Base-by-base conservation (phyloP, 2,888 invertebrate species). In the Platycheirus rosarum region DNA sequence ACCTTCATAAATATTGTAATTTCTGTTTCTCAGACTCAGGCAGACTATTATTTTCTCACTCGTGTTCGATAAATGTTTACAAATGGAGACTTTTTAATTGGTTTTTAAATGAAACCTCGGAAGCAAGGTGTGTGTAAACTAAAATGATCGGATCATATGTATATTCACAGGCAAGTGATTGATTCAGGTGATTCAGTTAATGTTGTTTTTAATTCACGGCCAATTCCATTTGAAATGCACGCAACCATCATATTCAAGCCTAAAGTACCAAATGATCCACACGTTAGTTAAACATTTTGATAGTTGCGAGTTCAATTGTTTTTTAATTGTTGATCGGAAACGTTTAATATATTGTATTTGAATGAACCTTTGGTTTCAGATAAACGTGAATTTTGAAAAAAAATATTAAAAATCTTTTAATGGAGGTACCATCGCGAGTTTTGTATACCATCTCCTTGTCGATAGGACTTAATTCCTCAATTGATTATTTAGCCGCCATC, bases 211-310 rank as follows among this genome's bases (percentile, higher is more conserved):
- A 18, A 6, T 35, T 53, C 53, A 53, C 32, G 35, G 18, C 11
- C 53, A 32, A 18, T 32, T 14, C 51, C 16, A 16, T 2, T 35
- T 4, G 3, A 18, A 18, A 53, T 18, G 18, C 7, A 32, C 53
- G 6, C 32, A 53, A 18, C n/a, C 9, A 53, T 53, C 18, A 53
- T 35, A 32, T 53, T 53, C 53, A 53, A 53, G 53, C 18, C 26
- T 18, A 35, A 35, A 18, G 11, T 13, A 29, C 8, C 11, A 32
- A 4, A 32, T 53, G 11, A 37, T 37, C 11, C 4, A 20, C 16
- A 1, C 13, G 37, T 13, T 13, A 7, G 7, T 1, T 2, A 13
- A 37, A 7, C 13, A 37, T 37, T 37, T 37, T 4, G 8, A 8
- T 35, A 35, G 26, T 2, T 49, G 4, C 16, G 42, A 16, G 20